These are phyloP conservation scores for Eupsilia transversa DNA, from an alignment of 2,888 invertebrate genomes.

Conservation along the genomic window DNA sequence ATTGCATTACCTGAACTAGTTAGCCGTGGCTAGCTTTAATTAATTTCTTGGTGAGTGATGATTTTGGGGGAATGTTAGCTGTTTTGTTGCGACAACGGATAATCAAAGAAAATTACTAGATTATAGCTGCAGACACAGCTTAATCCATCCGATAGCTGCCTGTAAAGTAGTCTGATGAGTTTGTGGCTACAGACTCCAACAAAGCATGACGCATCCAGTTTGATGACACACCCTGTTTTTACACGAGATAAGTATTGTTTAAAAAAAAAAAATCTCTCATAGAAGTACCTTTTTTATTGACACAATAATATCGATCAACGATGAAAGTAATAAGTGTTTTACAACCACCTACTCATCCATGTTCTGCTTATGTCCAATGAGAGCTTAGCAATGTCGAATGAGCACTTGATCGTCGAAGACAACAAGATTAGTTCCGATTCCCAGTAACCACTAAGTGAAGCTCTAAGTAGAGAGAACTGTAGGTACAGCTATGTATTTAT, in stretches of 20 bases:
- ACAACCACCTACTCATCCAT: not conserved
- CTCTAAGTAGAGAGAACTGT: slow-evolving; percentile 41
- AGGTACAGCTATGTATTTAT: slow-evolving; percentile 50
- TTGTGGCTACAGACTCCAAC: not conserved
- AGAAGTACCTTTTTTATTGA: too few relatives aligned
- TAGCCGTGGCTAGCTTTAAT: slow-evolving; percentile 44
- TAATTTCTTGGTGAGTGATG: slow-evolving; percentile 39
- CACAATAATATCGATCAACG: not conserved
- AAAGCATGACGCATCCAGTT: not conserved
- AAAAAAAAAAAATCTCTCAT: too few relatives aligned
- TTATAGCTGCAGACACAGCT: not conserved
- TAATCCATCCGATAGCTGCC: not conserved
- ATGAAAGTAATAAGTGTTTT: not conserved
- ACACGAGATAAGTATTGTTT: not conserved
- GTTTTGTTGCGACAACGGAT: not conserved
- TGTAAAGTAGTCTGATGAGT: not conserved
- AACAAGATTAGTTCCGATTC: slow-evolving; percentile 49
- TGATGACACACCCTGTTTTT: not conserved
- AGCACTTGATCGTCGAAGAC: slow-evolving; percentile 37
- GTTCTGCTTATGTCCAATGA: slow-evolving; percentile 15
- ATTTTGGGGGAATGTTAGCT: slow-evolving; percentile 20
- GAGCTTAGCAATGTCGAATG: slow-evolving; percentile 35
- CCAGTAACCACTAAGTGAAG: slow-evolving; percentile 35
- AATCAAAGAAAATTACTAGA: not conserved
- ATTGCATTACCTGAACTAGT: slow-evolving; percentile 60